Percentiles rank a stretch among this genome's conserved stretches.
Conservation (phyloP, 2,888 invertebrate species). For the Clepsis dumicolana region DNA sequence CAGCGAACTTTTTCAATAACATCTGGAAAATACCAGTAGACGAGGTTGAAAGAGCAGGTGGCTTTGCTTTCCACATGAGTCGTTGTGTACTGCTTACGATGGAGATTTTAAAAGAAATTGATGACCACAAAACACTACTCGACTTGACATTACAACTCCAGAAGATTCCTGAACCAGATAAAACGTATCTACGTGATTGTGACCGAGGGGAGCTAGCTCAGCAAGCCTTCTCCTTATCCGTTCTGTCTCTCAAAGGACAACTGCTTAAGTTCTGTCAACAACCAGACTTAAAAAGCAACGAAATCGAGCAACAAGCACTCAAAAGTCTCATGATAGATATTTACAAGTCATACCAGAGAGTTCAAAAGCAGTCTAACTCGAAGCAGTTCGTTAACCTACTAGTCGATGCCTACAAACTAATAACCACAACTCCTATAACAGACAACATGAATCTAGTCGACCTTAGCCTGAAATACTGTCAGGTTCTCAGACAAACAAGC, state of each 20-base stretch:
- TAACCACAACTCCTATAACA: constrained; percentile 86
- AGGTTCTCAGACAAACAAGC: constrained; percentile 87
- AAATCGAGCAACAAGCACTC: constrained; percentile 78
- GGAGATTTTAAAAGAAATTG: constrained; percentile 92
- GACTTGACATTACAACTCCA: constrained; percentile 92
- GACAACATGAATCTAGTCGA: constrained; percentile 89
- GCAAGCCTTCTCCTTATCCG: constrained; percentile 91
- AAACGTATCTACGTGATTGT: constrained; percentile 94
- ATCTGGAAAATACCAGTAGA: constrained; percentile 96
- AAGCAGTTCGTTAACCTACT: constrained; percentile 89
- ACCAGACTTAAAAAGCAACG: constrained; percentile 76
- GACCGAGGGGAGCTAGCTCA: constrained; percentile 93
- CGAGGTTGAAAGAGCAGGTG: constrained; percentile 97
- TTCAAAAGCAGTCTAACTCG: constrained; percentile 86
- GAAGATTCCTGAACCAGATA: constrained; percentile 94
- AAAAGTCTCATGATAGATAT: constrained; percentile 85
- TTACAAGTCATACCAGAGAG: constrained; percentile 89
- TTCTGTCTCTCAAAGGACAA: constrained; percentile 89
- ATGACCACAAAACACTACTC: constrained; percentile 92
- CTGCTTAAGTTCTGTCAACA: constrained; percentile 84
- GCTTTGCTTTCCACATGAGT: constrained; percentile 96
- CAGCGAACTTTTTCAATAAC: constrained; percentile 95
- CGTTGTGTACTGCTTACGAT: constrained; percentile 93
- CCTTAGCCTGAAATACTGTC: constrained; percentile 90
- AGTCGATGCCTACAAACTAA: constrained; percentile 89